phyloP scores from a whole-genome alignment of 2,888 invertebrate genomes.

The Cheilosia soror region DNA sequence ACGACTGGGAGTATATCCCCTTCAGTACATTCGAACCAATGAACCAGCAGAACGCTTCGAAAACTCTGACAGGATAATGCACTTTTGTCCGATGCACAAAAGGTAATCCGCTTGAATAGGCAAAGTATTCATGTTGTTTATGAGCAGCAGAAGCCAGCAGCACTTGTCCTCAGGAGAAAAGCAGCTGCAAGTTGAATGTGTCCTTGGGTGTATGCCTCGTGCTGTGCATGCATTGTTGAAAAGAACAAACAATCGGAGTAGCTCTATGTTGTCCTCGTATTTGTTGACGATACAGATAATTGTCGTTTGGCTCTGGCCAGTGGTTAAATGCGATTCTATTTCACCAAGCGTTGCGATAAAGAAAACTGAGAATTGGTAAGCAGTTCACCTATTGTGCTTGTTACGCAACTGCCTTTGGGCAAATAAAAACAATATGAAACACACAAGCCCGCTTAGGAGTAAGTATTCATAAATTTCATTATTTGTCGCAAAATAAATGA shows the following conservation, averaged over 20 bases:
- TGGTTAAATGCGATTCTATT: slow-evolving; percentile 55
- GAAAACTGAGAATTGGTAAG: background rate
- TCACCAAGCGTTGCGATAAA: slow-evolving; percentile 25
- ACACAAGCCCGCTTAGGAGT: slow-evolving; percentile 53
- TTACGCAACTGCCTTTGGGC: background rate
- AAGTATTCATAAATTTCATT: slow-evolving; percentile 37
- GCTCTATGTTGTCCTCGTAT: slow-evolving; percentile 15
- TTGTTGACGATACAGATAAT: slow-evolving; percentile 49
- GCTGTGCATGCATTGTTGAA: slow-evolving; percentile 22
- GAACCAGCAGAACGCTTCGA: slow-evolving; percentile 49
- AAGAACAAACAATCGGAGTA: slow-evolving; percentile 28
- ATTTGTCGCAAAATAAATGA: slow-evolving; percentile 18
- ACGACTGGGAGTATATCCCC: background rate
- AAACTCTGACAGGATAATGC: slow-evolving; percentile 65
- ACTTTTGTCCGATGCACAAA: slow-evolving; percentile 63
- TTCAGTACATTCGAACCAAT: slow-evolving; percentile 42
- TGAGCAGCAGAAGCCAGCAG: slow-evolving; percentile 21
- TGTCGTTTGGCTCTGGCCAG: slow-evolving; percentile 15
- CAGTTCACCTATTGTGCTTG: background rate
- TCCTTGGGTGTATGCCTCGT: slow-evolving; percentile 25
- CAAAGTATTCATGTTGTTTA: slow-evolving; percentile 49
- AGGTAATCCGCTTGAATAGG: slow-evolving; percentile 65
- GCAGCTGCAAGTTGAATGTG: slow-evolving; percentile 6
- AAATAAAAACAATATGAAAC: slow-evolving; percentile 16
- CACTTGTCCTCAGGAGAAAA: slow-evolving; percentile 11